Percentiles rank a stretch among this genome's conserved stretches.
phyloP scores from a whole-genome alignment of 2,888 invertebrate species.

The Ophion ventricosus region DNA sequence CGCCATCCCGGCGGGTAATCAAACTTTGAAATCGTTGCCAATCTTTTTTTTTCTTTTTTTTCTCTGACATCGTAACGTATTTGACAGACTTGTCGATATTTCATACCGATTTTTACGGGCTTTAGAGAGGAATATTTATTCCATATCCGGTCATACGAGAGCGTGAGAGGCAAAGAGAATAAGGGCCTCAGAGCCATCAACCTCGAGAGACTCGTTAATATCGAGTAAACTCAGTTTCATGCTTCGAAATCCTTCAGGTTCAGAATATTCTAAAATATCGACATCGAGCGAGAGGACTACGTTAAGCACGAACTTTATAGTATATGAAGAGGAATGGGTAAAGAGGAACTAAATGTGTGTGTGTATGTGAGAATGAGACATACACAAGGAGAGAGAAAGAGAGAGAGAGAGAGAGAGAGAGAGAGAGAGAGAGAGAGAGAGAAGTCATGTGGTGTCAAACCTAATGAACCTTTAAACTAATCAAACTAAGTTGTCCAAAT shows the following conservation, averaged over 20 bases:
- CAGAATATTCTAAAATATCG: slow-evolving; percentile 35
- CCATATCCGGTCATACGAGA: neutral
- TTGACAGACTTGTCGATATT: neutral
- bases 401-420: slow-evolving; percentile 6
- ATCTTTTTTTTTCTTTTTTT: neutral
- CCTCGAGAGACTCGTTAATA: neutral
- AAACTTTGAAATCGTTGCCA: neutral
- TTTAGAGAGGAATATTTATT: neutral
- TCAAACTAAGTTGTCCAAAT: slow-evolving; percentile 75
- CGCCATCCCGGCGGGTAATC: neutral
- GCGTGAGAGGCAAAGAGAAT: neutral
- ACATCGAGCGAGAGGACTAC: slow-evolving; percentile 9
- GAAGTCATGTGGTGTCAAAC: slow-evolving; percentile 60
- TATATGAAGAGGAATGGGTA: neutral
- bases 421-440: slow-evolving; percentile 23
- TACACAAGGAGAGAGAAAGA: slow-evolving; percentile 4
- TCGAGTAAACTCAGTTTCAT: slow-evolving; percentile 22
- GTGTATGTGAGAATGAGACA: slow-evolving; percentile 21
- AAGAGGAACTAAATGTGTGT: slow-evolving; percentile 5
- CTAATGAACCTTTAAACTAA: slow-evolving; percentile 74
- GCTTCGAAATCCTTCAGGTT: slow-evolving; percentile 5
- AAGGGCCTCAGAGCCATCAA: neutral
- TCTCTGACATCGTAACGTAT: neutral
- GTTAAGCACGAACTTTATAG: slow-evolving; percentile 22
- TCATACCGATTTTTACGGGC: neutral